Evolutionary conservation across 1,140 invertebrate genomes (phyloP).

Genomic region (Drosophila elegans): DNA sequence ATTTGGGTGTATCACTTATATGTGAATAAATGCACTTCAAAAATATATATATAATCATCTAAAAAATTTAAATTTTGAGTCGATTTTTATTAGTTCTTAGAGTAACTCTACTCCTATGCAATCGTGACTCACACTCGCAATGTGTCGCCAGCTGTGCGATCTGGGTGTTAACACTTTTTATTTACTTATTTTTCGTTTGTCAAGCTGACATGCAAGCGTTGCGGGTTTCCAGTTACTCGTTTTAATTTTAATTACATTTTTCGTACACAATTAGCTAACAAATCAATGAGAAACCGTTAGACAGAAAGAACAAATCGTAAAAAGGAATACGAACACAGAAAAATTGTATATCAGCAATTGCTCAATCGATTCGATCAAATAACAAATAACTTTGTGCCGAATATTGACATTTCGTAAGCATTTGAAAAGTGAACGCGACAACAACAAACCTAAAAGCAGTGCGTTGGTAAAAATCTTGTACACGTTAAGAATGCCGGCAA

Average conservation of each 20-base stretch:
- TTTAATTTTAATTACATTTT: constrained; percentile 66
- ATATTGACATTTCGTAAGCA: constrained; percentile 73
- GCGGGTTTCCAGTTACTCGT: constrained; percentile 40
- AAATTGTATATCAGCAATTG: constrained; percentile 64
- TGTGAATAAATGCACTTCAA: not conserved
- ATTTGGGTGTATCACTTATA: not conserved
- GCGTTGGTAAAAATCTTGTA: constrained; percentile 74
- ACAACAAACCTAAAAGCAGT: constrained; percentile 46
- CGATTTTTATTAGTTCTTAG: not conserved
- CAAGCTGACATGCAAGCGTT: constrained; percentile 52
- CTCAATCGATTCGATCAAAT: constrained; percentile 71
- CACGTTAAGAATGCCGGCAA: constrained; percentile 76
- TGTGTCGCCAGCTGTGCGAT: constrained; percentile 63
- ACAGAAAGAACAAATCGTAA: constrained; percentile 39
- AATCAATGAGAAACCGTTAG: constrained; percentile 54
- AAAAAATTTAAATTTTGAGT: not conserved
- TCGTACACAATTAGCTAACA: constrained; percentile 59
- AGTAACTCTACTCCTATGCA: constrained; percentile 11
- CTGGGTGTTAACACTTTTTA: constrained; percentile 61
- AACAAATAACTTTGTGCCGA: constrained; percentile 78
- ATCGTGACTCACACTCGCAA: constrained; percentile 55
- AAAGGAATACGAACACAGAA: constrained; percentile 4
- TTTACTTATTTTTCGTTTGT: constrained; percentile 43
- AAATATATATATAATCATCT: not conserved
- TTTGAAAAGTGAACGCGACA: constrained; percentile 78